Evolutionary conservation across 2,888 invertebrate genomes (phyloP).

Genomic region (Isoperla grammatica): DNA sequence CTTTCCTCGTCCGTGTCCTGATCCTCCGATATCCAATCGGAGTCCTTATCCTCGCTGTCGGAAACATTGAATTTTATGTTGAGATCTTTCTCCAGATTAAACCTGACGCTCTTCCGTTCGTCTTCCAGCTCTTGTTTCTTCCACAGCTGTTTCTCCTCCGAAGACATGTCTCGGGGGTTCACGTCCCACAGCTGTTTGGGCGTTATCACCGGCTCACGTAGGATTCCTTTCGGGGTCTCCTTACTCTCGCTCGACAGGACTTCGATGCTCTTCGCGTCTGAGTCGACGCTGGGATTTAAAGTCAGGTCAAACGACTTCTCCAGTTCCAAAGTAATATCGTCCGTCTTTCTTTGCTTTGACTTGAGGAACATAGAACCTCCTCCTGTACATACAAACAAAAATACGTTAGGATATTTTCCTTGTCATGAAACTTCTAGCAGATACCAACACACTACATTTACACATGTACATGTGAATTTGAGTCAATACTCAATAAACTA

Average conservation of each 20-base stretch:
- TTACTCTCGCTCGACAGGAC: background rate
- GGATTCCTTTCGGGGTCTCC: constrained; percentile 31
- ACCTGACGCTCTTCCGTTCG: constrained; percentile 69
- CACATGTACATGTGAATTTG: too few relatives aligned
- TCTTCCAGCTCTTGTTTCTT: constrained; percentile 54
- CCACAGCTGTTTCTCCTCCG: constrained; percentile 30
- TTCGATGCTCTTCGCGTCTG: background rate
- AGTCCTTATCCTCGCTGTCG: constrained; percentile 35
- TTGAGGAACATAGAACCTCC: constrained; percentile 62
- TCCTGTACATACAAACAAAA: constrained; percentile 39
- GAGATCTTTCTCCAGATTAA: constrained; percentile 51
- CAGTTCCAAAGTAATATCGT: background rate
- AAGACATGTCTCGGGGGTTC: constrained; percentile 32
- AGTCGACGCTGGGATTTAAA: background rate
- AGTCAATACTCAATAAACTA: background rate
- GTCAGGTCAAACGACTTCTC: constrained; percentile 9
- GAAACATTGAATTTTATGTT: constrained; percentile 40
- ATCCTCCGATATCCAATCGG: constrained; percentile 31
- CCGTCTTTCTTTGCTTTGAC: constrained; percentile 41
- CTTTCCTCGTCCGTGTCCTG: constrained; percentile 29
- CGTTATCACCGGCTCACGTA: constrained; percentile 23
- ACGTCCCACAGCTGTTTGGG: constrained; percentile 31
- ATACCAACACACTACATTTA: too few relatives aligned
- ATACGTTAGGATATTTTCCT: too few relatives aligned
- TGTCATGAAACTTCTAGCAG: too few relatives aligned